These are phyloP conservation scores for Leptoclinus maculatus DNA, from an alignment of 2,797 vertebrate genomes.

Conservation along the genomic window DNA sequence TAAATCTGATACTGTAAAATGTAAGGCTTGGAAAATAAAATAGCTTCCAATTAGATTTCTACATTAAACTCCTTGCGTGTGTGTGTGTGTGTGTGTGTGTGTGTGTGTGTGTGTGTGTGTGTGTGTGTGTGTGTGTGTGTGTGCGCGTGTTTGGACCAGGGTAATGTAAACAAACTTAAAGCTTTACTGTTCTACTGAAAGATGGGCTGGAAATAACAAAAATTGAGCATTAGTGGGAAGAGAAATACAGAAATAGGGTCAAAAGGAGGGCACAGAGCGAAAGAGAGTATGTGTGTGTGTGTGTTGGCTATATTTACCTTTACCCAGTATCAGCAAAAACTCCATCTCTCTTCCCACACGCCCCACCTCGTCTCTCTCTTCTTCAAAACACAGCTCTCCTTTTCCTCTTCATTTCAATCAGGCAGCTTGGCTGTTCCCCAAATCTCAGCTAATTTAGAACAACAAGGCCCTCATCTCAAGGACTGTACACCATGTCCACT, in stretches of 20 bases:
- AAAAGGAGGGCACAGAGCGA: conserved; percentile 21
- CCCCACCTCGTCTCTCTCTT: not conserved
- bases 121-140: too few relatives aligned
- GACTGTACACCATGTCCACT: conserved; percentile 58
- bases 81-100: conserved; percentile 9
- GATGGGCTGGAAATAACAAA: conserved; percentile 35
- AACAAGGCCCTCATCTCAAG: conserved; percentile 65
- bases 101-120: not conserved
- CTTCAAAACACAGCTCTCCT: conserved; percentile 32
- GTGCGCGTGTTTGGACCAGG: not conserved
- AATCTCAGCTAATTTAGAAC: conserved; percentile 69
- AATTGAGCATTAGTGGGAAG: conserved; percentile 22
- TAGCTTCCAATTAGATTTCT: not conserved
- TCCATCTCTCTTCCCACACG: conserved; percentile 2
- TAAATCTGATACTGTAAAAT: conserved; percentile 7
- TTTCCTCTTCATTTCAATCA: conserved; percentile 24
- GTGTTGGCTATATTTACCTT: not conserved
- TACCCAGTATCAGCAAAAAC: conserved; percentile 19
- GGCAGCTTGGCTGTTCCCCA: conserved; percentile 61
- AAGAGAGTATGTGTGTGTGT: not conserved
- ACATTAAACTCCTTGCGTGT: not conserved
- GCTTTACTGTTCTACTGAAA: conserved; percentile 20
- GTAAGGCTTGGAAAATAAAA: conserved; percentile 21
- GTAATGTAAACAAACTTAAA: conserved; percentile 30
- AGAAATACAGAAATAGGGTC: conserved; percentile 6